Evolutionary conservation across 2,888 invertebrate genomes (phyloP), one percentile per base, ranked within the genome.

Genomic region (Chironomus riparius): DNA sequence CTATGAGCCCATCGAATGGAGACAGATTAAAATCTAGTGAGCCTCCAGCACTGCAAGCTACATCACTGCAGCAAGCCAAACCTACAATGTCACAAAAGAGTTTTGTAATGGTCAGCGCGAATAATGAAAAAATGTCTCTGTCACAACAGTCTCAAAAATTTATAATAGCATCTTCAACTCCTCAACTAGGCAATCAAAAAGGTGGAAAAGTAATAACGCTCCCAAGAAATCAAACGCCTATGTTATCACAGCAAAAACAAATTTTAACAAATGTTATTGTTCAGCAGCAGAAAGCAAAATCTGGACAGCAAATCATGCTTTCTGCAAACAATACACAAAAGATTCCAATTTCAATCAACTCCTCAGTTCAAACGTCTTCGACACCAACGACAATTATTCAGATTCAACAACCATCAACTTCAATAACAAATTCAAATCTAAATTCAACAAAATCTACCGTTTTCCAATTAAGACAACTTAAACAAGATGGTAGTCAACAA

Each of bases 381-480:
- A 80, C 10, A 38, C 48, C n/a, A 82, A 81, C 77, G 79, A 81
- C 18, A 81, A 82, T 78, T 18, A 56, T 56, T 81, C 81, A 0
- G 79, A 82, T 3, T 82, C 79, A 77, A 80, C 83, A 47, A 80
- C 80, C 61, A 83, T 80, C 79, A 1, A 18, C 38, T 10, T 38
- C 38, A 38, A 4, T 28, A 5, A 28, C 28, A 28, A 28, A 7
- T 38, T 38, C 38, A 10, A 56, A 56, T 5, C 5, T 56, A 2
- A 56, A 2, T 18, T 56, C 56, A 56, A 18, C n/a, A 68, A 83
- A 83, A 77, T 81, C 83, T 24, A 80, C 81, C 48, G 21, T 84
- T 4, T 78, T 84, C 68, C 83, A 83, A 77, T 82, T 84, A 3
- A 84, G 83, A 78, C 83, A 84, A 62, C 78, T 74, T 6, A 74